These are phyloP conservation scores for Chitala chitala DNA, from an alignment of 2,113 vertebrate genomes.

Conservation along the genomic window DNA sequence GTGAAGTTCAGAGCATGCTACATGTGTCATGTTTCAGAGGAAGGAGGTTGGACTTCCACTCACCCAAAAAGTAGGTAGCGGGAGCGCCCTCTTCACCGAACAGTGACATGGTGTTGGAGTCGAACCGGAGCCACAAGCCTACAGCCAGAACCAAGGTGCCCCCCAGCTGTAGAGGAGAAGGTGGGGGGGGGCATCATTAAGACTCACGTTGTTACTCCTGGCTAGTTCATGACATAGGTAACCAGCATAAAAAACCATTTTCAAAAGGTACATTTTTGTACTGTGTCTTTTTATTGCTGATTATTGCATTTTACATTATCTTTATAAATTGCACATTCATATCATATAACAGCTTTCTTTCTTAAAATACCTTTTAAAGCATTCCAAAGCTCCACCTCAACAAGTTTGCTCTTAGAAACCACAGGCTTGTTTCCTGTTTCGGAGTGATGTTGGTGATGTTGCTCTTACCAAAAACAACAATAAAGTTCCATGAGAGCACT, in stretches of 20 bases:
- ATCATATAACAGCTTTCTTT: no score
- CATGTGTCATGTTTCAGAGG: background rate
- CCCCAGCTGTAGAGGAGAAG: constrained; percentile 67
- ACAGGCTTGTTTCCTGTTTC: background rate
- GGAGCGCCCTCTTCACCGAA: constrained; percentile 69
- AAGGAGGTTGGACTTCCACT: constrained; percentile 44
- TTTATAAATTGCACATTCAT: no score
- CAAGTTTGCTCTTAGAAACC: background rate
- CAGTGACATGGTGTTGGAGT: constrained; percentile 68
- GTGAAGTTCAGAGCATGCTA: background rate
- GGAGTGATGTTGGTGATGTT: background rate
- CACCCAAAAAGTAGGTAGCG: constrained; percentile 83
- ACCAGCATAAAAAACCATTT: no score
- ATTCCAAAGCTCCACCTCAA: background rate
- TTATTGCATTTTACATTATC: no score
- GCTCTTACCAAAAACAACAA: background rate
- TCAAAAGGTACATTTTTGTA: no score
- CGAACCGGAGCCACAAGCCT: constrained; percentile 90
- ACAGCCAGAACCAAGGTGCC: constrained; percentile 81
- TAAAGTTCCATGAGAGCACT: background rate
- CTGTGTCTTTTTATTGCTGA: no score
- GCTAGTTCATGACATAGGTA: background rate
- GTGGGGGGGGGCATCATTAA: background rate
- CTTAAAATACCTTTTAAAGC: no score
- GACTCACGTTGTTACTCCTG: background rate